Evolutionary conservation across 2,113 vertebrate species (phyloP), one percentile per base, ranked within the genome.

Genomic region (Odontesthes bonariensis): DNA sequence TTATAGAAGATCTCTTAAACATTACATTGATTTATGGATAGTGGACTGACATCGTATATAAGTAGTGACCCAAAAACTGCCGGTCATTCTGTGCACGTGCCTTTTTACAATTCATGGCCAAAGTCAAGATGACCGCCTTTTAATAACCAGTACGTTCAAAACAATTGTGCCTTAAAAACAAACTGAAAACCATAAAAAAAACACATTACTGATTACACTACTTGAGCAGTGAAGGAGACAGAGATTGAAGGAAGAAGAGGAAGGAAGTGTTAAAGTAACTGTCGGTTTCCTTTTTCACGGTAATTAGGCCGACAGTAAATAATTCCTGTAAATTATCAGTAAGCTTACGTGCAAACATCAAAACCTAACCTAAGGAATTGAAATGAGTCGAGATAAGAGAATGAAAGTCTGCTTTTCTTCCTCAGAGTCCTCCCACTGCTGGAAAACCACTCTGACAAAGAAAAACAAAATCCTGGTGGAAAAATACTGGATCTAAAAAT

Each of bases 401-500:
- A 8, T 23, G 6, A 44, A 44, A 6, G 1, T 16, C 13, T 9
- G 1, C 27, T 46, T 33, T 44, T 61, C 10, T 14, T 44, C 40
- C 19, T 69, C 8, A 27, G 38, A 56, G 57, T 40, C 27, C 23
- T 52, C 17, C 31, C 62, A 32, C 23, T 44, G 9, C 33, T 22
- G 23, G 23, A 33, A 70, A 60, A n/a, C 6, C 20, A 19, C 4
- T 49, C 31, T 20, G 14, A 16, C 12, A 1, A 49, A 57, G 56
- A 62, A 49, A 55, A 14, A 35, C 17, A 42, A 20, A 27, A 59
- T 60, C 32, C 12, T 13, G 5, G 9, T 73, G 64, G 54, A 57
- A 81, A 81, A 73, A 44, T 35, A 68, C 72, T 75, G 42, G 20
- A 53, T 38, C 27, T 49, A 32, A 44, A 44, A 16, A 61, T 61